Percentiles rank a stretch among this genome's conserved stretches.
phyloP scores from a whole-genome alignment of 1,140 invertebrate genomes.

The Drosophila parabipectinata region DNA sequence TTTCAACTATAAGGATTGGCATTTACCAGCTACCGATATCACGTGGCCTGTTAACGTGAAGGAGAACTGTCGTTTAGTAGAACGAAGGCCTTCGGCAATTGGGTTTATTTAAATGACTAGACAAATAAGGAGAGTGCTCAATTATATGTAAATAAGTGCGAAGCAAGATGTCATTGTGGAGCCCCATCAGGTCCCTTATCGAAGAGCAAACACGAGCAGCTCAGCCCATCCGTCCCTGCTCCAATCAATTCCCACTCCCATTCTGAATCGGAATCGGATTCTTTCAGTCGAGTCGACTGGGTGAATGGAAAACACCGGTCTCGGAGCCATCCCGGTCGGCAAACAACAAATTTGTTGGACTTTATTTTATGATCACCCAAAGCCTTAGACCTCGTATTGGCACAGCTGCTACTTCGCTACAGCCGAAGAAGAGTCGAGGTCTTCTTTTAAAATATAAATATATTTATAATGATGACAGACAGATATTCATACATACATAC shows the following conservation, averaged over 20 bases:
- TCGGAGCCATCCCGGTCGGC: conserved; percentile 16
- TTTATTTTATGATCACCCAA: conserved; percentile 18
- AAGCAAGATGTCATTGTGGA: conserved; percentile 38
- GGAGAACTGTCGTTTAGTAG: background rate
- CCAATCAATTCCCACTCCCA: conserved; percentile 32
- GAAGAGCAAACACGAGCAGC: conserved; percentile 11
- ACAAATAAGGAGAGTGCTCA: conserved; percentile 28
- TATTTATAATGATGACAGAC: conserved; percentile 24
- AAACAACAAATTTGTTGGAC: conserved; percentile 47
- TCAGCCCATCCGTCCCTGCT: conserved; percentile 17
- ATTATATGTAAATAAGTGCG: conserved; percentile 37
- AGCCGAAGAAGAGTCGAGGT: conserved; percentile 26
- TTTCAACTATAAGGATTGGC: background rate
- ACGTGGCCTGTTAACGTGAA: conserved; percentile 22
- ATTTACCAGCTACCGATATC: background rate
- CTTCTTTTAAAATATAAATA: conserved; percentile 17
- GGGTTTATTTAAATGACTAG: conserved; percentile 40
- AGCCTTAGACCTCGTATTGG: conserved; percentile 45
- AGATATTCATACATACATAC: background rate
- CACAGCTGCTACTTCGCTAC: conserved; percentile 62
- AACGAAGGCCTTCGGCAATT: conserved; percentile 30
- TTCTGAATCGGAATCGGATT: background rate
- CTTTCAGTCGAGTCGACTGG: background rate
- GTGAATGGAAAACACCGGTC: conserved; percentile 36
- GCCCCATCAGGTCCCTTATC: conserved; percentile 34